A percentile compares a stretch with the other conserved stretches of the same genome.
Evolutionary conservation across 2,113 vertebrate species (phyloP).

Genomic region (Xenopus borealis): DNA sequence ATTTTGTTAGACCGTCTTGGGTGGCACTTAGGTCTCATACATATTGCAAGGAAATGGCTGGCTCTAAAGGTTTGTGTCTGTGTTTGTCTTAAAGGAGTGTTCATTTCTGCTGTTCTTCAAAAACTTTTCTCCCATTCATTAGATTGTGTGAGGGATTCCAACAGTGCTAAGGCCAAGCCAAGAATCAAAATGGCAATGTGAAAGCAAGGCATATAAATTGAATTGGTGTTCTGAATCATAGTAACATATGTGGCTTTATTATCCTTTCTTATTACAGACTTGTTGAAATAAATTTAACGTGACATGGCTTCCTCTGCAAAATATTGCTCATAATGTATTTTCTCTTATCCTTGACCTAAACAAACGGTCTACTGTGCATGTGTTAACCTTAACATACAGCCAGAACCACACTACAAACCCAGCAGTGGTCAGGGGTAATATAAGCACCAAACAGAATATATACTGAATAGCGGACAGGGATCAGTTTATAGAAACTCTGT

Average conservation of each 20-base stretch:
- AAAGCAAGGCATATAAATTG: no score
- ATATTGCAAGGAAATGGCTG: no score
- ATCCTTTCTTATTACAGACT: background rate
- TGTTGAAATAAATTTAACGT: slow-evolving; percentile 1
- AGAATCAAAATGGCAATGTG: no score
- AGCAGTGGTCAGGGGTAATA: background rate
- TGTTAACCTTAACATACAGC: slow-evolving; percentile 3
- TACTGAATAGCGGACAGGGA: background rate
- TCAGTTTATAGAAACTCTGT: background rate
- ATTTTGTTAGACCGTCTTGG: no score
- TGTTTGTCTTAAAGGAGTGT: no score
- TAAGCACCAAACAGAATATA: background rate
- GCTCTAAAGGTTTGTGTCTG: no score
- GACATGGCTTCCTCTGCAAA: slow-evolving; percentile 1
- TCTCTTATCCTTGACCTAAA: background rate
- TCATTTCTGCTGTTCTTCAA: no score
- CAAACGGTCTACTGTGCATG: background rate
- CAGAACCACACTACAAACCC: background rate
- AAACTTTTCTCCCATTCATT: no score
- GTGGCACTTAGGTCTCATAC: no score
- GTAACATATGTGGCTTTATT: slow-evolving; percentile 2
- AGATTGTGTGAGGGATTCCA: no score
- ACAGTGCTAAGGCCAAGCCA: no score
- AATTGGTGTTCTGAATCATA: background rate
- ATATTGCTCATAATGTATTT: background rate